Evolutionary conservation across 2,797 vertebrate genomes (phyloP).

Genomic region (Helostoma temminkii): DNA sequence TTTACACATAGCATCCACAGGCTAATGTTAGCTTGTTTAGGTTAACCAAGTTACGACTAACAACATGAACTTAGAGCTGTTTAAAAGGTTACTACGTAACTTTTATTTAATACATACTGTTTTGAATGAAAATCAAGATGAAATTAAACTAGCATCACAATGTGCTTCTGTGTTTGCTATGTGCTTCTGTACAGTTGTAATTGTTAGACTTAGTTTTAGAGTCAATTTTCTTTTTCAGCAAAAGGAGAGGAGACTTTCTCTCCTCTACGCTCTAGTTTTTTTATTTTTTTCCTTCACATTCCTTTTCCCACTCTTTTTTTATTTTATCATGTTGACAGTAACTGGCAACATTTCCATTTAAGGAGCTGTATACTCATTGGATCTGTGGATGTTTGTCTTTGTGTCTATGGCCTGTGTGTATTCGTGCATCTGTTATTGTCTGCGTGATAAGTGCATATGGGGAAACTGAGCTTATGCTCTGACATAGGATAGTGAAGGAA

Average conservation of each 20-base stretch:
- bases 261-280: slow-evolving; percentile 29
- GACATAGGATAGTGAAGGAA: slow-evolving; percentile 50
- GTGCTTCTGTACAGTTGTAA: not conserved
- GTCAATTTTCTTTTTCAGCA: not conserved
- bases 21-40: no score
- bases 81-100: no score
- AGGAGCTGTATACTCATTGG: not conserved
- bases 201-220: no score
- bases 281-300: not conserved
- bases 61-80: no score
- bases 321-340: slow-evolving; percentile 37
- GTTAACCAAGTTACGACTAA: no score
- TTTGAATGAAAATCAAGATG: not conserved
- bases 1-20: no score
- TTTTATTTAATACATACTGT: not conserved
- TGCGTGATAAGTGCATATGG: slow-evolving; percentile 3
- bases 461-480: slow-evolving; percentile 27
- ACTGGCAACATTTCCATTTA: slow-evolving; percentile 35
- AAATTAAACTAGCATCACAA: not conserved
- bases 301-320: not conserved
- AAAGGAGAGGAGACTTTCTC: slow-evolving; percentile 17
- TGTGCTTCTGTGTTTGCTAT: not conserved
- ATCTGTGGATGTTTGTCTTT: slow-evolving; percentile 18
- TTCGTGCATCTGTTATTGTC: slow-evolving; percentile 14
- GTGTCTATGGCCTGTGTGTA: slow-evolving; percentile 4